Base-by-base conservation (phyloP, 2,888 invertebrate species). In the Amorpha juglandis region DNA sequence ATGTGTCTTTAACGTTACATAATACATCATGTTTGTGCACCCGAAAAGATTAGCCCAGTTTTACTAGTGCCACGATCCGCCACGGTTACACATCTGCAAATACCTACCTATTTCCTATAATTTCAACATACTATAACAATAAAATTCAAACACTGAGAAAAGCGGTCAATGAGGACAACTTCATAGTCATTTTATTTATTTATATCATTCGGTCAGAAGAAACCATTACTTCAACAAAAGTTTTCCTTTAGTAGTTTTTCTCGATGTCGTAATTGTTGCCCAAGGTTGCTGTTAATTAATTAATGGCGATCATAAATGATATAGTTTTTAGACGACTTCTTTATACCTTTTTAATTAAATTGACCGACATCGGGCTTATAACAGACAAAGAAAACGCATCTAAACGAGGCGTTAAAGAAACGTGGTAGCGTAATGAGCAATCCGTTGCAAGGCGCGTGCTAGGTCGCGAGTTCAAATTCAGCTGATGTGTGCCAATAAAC, bases 401-500 rank as follows among this genome's bases (percentile, higher is more conserved):
- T 58, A 21, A 19, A 19, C 42, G 6, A 42, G 14, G 2, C 4
- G 12, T 19, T 6, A 11, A 50, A 1, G 45, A 19, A 19, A 11
- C 58, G 6, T 58, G 11, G 19, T 58, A 16, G 16, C 19, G 16
- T 58, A 42, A 58, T 42, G 11, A 58, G 58, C 12, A 16, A 58
- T 21, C 42, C 4, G 19, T 11, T 58, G 55, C 16, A 21, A 58
- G 19, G 38, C 38, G 16, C 58, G 38, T 21, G 58, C 12, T 12
- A 19, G 27, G 42, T 58, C 58, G 12, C 38, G 19, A 38, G 42
- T 42, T 58, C 58, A 42, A 58, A 42, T 42, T 4, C 19, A 55
- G 16, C 16, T 38, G 33, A 55, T 55, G 38, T 55, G 19, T 16
- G 38, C 38, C 42, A 58, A 42, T 58, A 58, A 58, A 58, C 52